A percentile compares a stretch with the other conserved stretches of the same genome.
Conservation (phyloP, 2,113 vertebrate genomes). For the Oryctolagus cuniculus region DNA sequence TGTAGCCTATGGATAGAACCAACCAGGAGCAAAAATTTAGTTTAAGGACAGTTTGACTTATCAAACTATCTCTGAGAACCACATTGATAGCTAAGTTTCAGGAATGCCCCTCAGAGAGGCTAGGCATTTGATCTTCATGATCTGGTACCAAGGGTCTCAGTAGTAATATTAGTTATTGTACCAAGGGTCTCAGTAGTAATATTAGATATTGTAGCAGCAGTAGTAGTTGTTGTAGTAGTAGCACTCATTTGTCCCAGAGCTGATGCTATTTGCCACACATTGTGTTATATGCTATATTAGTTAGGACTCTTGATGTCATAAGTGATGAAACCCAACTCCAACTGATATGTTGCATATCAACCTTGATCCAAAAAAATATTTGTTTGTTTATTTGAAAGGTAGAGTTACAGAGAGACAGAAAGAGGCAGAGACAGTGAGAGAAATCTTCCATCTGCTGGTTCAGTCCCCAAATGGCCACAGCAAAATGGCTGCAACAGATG, state of each 20-base stretch:
- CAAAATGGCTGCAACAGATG: no score
- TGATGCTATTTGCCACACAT: neutral
- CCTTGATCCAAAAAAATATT: neutral
- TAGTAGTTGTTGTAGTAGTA: neutral
- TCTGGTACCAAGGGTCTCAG: neutral
- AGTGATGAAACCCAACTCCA: conserved; percentile 22
- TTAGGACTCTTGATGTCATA: neutral
- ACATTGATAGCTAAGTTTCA: conserved; percentile 27
- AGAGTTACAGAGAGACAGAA: no score
- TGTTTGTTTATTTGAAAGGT: no score
- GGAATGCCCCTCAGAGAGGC: neutral
- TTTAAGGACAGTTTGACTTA: conserved; percentile 16
- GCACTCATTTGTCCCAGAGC: neutral
- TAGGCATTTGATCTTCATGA: neutral
- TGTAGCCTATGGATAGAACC: neutral
- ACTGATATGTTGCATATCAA: neutral
- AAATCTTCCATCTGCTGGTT: no score
- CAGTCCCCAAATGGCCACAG: no score
- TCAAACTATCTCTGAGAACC: neutral
- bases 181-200: neutral
- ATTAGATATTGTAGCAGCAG: neutral
- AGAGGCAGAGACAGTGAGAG: no score
- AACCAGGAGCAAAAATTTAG: neutral
- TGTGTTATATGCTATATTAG: no score
- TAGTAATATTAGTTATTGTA: neutral